Base-by-base conservation (phyloP, 2,113 vertebrate species). In the Melanostigma gelatinosum region DNA sequence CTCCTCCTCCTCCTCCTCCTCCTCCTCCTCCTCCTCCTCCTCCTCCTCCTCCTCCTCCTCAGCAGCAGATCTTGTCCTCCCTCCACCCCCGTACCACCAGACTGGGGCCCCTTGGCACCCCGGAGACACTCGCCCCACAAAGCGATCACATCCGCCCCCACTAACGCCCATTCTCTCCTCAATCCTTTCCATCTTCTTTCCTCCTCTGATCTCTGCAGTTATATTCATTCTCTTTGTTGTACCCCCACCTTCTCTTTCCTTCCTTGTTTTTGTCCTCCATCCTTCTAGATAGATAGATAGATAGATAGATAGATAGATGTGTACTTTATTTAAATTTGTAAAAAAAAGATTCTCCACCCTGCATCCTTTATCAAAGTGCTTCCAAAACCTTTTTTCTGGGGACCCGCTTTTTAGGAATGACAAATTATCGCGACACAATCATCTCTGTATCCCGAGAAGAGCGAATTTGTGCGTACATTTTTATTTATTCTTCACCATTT, bases 51-150 rank as follows among this genome's bases (percentile, higher is more conserved):
- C 75, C 50, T 66, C 44, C 16, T 3, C 20, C 8, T n/a, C 64
- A 34, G 60, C 68, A 65, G 82, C 79, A 82, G 82, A 80, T 80
- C 79, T 80, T 44, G 55, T 50, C 80, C 65, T 62, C 72, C 50
- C 82, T 55, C 61, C 48, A 18, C 82, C 76, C 82, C 76, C 32
- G 9, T 67, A 89, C 27, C 79, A 79, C 84, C 77, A 83, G 73
- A 61, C 38, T 24, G 40, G 65, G 78, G 80, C 84, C 83, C 72
- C 80, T 74, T 77, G 80, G 80, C 91, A 85, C 83, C 79, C 82
- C 87, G 88, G 89, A 88, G 86, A 87, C 79, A 61, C 80, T 87
- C 86, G 82, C 81, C 84, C 89, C 77, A 90, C 84, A 91, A 92
- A 90, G 78, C 69, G 74, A 69, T 83, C 79, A 58, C 89, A 62